Conservation (phyloP, 2,797 vertebrate species). For the Chelonia mydas region DNA sequence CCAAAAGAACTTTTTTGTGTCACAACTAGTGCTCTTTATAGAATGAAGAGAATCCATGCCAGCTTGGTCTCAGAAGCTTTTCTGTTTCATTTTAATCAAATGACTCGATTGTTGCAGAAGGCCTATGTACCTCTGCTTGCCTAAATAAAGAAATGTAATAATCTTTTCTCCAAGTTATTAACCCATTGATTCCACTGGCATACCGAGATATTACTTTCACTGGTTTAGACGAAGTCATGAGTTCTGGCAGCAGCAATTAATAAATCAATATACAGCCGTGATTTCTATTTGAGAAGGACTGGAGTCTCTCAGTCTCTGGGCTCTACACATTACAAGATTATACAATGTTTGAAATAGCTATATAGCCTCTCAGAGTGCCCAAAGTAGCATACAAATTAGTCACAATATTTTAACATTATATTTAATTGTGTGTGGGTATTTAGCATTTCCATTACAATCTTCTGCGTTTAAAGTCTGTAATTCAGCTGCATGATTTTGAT, state of each 20-base stretch:
- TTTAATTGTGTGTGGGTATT: background rate
- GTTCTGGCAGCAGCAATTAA: slow-evolving; percentile 21
- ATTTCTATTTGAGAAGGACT: slow-evolving; percentile 1
- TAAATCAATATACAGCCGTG: background rate
- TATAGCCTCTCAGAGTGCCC: background rate
- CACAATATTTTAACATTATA: background rate
- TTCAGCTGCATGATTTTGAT: background rate
- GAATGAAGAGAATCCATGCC: background rate
- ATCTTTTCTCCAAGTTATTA: background rate
- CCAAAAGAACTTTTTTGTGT: background rate
- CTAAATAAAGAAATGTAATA: background rate
- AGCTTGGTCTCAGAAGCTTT: background rate
- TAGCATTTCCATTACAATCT: background rate
- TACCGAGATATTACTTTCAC: background rate
- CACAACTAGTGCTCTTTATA: background rate
- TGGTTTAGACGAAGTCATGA: background rate
- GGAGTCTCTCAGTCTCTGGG: background rate
- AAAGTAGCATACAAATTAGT: background rate
- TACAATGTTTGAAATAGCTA: background rate
- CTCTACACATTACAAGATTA: background rate
- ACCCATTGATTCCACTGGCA: background rate
- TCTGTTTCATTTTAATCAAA: background rate
- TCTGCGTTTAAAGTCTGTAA: background rate
- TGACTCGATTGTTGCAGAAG: background rate
- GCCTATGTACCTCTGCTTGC: background rate